Conservation (phyloP, 2,113 vertebrate genomes). For the Scalopus aquaticus region DNA sequence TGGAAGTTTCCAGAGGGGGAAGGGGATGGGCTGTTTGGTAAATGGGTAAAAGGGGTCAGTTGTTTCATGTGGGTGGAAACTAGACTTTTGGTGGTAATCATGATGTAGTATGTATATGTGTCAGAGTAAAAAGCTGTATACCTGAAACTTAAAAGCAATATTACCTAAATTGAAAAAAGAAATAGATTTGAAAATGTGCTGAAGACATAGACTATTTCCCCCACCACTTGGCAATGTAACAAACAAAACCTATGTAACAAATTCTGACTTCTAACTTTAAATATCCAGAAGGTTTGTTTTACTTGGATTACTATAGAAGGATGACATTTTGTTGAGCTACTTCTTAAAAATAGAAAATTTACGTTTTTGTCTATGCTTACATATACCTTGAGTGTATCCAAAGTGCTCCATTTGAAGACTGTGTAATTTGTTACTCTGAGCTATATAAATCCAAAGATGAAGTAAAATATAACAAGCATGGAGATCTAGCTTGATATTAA, state of each 20-base stretch:
- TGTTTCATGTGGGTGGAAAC: neutral
- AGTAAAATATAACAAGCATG: slow-evolving; percentile 47
- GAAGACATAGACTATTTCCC: neutral
- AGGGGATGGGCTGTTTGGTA: neutral
- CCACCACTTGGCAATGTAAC: neutral
- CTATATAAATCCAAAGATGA: slow-evolving; percentile 55
- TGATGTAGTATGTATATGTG: neutral
- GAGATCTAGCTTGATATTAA: slow-evolving; percentile 46
- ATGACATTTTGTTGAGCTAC: slow-evolving; percentile 52
- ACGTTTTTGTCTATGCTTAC: slow-evolving; percentile 32
- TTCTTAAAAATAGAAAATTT: slow-evolving; percentile 65
- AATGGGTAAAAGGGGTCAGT: too few species aligned
- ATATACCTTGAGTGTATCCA: neutral
- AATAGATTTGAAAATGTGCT: neutral
- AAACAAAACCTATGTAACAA: neutral
- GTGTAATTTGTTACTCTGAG: slow-evolving; percentile 3
- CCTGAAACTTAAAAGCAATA: neutral
- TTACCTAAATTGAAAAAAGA: neutral
- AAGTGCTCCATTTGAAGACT: neutral
- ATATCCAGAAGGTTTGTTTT: slow-evolving; percentile 28
- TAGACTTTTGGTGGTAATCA: neutral
- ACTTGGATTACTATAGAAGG: slow-evolving; percentile 49
- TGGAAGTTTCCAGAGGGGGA: neutral
- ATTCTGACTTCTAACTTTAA: slow-evolving; percentile 30
- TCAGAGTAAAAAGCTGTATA: neutral